Base-by-base conservation (phyloP, 2,113 vertebrate genomes). In the Entosphenus tridentatus region DNA sequence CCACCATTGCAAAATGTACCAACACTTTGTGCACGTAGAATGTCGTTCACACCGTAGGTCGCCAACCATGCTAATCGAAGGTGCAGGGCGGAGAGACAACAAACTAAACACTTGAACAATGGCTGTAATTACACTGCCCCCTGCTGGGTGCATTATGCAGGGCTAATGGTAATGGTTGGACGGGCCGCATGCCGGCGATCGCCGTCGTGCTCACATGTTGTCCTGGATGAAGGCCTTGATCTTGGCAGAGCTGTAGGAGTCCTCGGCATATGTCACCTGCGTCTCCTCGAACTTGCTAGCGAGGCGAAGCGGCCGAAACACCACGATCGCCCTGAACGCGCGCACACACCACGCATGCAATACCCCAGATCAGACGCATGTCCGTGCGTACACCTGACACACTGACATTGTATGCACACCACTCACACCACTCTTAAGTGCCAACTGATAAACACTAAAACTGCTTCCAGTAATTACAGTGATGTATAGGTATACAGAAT, bases 201-300 rank as follows among this genome's bases (percentile, higher is more conserved):
- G 39, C 39, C 9, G 16, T 62, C 8, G 21, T 58, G 83, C 89
- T 84, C 79, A 97, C 93, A 95, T 81, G 73, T 88, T 89, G 57
- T 98, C 92, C 78, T 97, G 87, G 74, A 97, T 84, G 73, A 98
- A 97, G 70, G 72, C 85, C 79, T 97, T 96, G 73, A 98, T 81
- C 73, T 89, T 95, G 74, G 76, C 80, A 70, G 80, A 92, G 67
- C 83, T 87, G 77, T 85, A 86, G 74, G 70, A 71, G 14, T 86
- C 83, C 68, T 86, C 87, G 12, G 71, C 69, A 72, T 82, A 96
- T 67, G 74, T 77, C 65, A 95, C 77, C 1, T 75, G 80, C 72
- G 73, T 73, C 12, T 92, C 91, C 74, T 98, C 93, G 77, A 98
- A 98, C 75, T 97, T 98, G 79, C 83, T 98, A 16, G 57, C 70